A percentile compares a stretch with the other conserved stretches of the same genome.
Evolutionary conservation across 2,888 invertebrate genomes (phyloP).

Genomic region (Mycalesis mineus): DNA sequence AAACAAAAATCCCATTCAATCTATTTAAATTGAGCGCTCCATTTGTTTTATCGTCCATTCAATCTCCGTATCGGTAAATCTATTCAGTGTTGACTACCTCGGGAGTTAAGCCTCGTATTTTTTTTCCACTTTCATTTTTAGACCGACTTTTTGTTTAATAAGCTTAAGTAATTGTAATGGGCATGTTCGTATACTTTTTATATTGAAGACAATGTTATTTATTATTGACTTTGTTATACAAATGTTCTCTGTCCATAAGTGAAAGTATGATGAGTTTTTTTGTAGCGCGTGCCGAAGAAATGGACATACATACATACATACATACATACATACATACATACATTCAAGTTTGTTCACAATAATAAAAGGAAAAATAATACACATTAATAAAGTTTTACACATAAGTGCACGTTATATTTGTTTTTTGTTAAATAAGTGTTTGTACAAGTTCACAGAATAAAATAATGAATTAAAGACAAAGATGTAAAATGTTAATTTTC

Average conservation of each 20-base stretch:
- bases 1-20: slow-evolving; percentile 73
- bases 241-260: too few relatives aligned
- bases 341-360: too few relatives aligned
- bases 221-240: neutral
- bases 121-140: slow-evolving; percentile 10
- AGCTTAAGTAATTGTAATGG: neutral
- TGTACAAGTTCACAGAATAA: too few relatives aligned
- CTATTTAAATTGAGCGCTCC: slow-evolving; percentile 72
- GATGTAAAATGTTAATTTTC: neutral
- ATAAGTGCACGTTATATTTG: too few relatives aligned
- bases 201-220: neutral
- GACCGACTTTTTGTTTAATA: neutral
- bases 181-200: neutral
- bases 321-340: too few relatives aligned
- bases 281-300: too few relatives aligned
- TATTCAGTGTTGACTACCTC: slow-evolving; percentile 44
- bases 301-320: too few relatives aligned
- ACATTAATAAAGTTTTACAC: too few relatives aligned
- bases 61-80: slow-evolving; percentile 62
- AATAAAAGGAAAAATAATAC: too few relatives aligned
- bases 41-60: slow-evolving; percentile 71
- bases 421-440: too few relatives aligned
- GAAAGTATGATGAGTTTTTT: too few relatives aligned
- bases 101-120: slow-evolving; percentile 14
- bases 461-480: too few relatives aligned